These are phyloP conservation scores for Anorthoa munda DNA, from an alignment of 2,888 invertebrate genomes.

Conservation along the genomic window DNA sequence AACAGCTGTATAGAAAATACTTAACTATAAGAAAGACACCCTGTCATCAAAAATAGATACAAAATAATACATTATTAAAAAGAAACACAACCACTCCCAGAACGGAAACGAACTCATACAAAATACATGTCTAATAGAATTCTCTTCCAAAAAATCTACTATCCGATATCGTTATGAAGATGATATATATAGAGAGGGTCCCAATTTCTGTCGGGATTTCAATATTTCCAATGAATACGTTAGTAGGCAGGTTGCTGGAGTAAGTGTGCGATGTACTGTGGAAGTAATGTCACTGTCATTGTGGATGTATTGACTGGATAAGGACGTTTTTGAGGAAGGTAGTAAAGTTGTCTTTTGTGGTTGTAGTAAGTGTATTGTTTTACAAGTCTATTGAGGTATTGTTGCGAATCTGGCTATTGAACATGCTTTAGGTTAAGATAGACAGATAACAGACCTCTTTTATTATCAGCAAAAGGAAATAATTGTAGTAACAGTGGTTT, in stretches of 20 bases:
- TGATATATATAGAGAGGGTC: slow-evolving; percentile 70
- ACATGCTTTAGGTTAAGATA: too few relatives aligned
- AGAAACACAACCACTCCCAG: slow-evolving; percentile 21
- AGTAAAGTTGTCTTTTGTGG: background rate
- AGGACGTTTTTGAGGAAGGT: background rate
- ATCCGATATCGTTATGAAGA: slow-evolving; percentile 56
- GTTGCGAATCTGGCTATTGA: background rate
- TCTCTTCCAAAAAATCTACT: slow-evolving; percentile 51
- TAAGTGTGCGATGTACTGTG: slow-evolving; percentile 29
- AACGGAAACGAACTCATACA: slow-evolving; percentile 39
- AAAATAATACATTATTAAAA: slow-evolving; percentile 27
- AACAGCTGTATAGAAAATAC: background rate
- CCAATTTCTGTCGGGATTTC: slow-evolving; percentile 72
- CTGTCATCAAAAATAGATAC: slow-evolving; percentile 5
- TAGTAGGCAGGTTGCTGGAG: slow-evolving; percentile 64
- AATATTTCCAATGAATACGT: slow-evolving; percentile 78
- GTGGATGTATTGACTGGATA: slow-evolving; percentile 43
- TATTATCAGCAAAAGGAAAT: too few relatives aligned
- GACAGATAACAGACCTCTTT: too few relatives aligned
- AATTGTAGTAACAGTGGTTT: too few relatives aligned
- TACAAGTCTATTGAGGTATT: background rate
- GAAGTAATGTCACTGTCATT: slow-evolving; percentile 34
- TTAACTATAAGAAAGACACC: background rate
- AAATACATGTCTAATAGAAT: slow-evolving; percentile 53
- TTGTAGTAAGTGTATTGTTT: background rate